Evolutionary conservation across 2,888 invertebrate genomes (phyloP).

Genomic region (Baccha elongata): DNA sequence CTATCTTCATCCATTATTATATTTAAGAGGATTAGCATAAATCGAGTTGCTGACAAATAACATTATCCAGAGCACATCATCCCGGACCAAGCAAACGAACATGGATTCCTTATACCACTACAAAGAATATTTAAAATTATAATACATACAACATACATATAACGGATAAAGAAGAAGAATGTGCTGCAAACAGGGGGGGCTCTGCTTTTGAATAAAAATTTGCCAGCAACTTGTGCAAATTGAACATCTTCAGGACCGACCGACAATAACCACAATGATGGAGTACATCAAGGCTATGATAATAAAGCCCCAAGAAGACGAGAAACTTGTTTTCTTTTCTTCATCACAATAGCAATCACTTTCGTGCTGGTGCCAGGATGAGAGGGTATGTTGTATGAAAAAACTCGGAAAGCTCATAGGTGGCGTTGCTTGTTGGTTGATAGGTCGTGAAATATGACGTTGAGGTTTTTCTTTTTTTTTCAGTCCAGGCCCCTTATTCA

Average conservation of each 20-base stretch:
- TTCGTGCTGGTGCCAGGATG: slow-evolving; percentile 49
- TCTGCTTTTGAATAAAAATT: slow-evolving; percentile 5
- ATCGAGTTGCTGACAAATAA: slow-evolving; percentile 62
- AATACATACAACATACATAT: background rate
- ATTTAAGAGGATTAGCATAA: slow-evolving; percentile 63
- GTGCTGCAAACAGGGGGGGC: background rate
- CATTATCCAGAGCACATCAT: slow-evolving; percentile 26
- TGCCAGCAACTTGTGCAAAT: slow-evolving; percentile 56
- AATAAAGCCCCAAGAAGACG: slow-evolving; percentile 44
- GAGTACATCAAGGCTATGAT: slow-evolving; percentile 27
- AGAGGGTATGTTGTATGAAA: slow-evolving; percentile 44
- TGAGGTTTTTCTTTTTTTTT: slow-evolving; percentile 3
- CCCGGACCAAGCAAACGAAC: background rate
- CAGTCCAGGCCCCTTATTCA: background rate
- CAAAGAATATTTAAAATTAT: slow-evolving; percentile 1
- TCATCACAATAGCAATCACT: slow-evolving; percentile 63
- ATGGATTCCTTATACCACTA: slow-evolving; percentile 4
- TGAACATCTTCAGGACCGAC: slow-evolving; percentile 56
- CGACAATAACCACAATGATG: slow-evolving; percentile 32
- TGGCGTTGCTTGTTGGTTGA: slow-evolving; percentile 12
- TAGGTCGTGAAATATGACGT: slow-evolving; percentile 63
- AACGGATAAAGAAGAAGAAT: background rate
- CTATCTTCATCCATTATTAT: slow-evolving; percentile 1
- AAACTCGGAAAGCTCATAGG: slow-evolving; percentile 45
- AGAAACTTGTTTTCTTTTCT: slow-evolving; percentile 53